A percentile compares a stretch with the other conserved stretches of the same genome.
phyloP scores from a whole-genome alignment of 2,888 invertebrate genomes.

The Ophioninae sp. region DNA sequence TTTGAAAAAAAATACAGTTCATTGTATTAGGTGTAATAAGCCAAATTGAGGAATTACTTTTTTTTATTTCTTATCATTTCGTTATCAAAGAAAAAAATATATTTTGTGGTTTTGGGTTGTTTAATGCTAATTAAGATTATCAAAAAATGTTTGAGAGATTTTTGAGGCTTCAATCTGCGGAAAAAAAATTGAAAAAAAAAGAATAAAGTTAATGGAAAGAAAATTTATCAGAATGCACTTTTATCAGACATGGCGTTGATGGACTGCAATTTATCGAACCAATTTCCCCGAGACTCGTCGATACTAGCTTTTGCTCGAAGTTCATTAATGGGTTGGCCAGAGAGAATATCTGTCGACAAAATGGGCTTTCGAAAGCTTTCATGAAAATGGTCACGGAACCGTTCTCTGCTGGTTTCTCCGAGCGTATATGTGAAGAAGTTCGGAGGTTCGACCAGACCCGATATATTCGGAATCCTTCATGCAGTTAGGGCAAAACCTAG shows the following conservation, averaged over 20 bases:
- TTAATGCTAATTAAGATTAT: no score
- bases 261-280: background rate
- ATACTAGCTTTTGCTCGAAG: background rate
- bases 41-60: no score
- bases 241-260: background rate
- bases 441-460: background rate
- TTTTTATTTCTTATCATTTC: no score
- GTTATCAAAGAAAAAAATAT: no score
- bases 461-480: background rate
- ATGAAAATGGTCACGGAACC: background rate
- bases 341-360: background rate
- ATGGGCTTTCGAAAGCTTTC: background rate
- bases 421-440: background rate
- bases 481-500: slow-evolving; percentile 10
- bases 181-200: no score
- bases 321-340: background rate
- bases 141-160: no score
- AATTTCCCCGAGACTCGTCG: background rate
- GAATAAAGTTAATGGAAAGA: no score
- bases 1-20: no score
- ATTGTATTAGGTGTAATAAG: no score
- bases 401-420: background rate
- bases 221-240: no score
- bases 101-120: no score
- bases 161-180: no score